A percentile compares a stretch with the other conserved stretches of the same genome.
Evolutionary conservation across 2,113 vertebrate genomes (phyloP).

Genomic region (Gorsachius goisagi): DNA sequence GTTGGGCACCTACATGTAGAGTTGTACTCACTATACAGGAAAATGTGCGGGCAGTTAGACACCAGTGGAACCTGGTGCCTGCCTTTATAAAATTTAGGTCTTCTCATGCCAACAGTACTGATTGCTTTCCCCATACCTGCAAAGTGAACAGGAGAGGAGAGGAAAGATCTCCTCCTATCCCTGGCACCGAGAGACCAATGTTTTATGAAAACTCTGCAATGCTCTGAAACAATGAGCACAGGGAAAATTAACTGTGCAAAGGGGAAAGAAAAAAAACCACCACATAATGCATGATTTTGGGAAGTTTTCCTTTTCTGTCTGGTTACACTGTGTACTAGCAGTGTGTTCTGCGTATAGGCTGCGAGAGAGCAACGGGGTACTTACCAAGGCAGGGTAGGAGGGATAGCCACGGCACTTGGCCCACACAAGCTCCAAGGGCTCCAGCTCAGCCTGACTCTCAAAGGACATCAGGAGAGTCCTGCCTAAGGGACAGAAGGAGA

Average conservation of each 20-base stretch:
- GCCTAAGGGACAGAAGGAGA: conserved; percentile 73
- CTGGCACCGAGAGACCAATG: neutral
- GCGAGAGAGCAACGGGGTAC: neutral
- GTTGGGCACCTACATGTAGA: neutral
- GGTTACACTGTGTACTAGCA: neutral
- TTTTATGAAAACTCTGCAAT: neutral
- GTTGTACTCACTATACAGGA: neutral
- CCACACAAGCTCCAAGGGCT: conserved; percentile 95
- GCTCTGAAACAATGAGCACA: neutral
- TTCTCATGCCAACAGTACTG: neutral
- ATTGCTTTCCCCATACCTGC: neutral
- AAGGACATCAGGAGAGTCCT: conserved; percentile 81
- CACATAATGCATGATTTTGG: neutral
- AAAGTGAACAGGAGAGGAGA: neutral
- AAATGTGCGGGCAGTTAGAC: neutral
- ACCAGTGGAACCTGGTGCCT: neutral
- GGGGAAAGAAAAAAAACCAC: neutral
- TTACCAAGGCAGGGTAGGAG: conserved; percentile 97
- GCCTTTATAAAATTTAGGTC: neutral
- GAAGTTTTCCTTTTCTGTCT: neutral
- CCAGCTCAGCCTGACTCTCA: conserved; percentile 85
- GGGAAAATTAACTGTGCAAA: neutral
- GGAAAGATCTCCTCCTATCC: neutral
- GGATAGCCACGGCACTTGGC: conserved; percentile 98
- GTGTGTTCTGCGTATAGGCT: neutral